Base-by-base conservation (phyloP, 2,797 vertebrate species). In the Rallus crepitans region DNA sequence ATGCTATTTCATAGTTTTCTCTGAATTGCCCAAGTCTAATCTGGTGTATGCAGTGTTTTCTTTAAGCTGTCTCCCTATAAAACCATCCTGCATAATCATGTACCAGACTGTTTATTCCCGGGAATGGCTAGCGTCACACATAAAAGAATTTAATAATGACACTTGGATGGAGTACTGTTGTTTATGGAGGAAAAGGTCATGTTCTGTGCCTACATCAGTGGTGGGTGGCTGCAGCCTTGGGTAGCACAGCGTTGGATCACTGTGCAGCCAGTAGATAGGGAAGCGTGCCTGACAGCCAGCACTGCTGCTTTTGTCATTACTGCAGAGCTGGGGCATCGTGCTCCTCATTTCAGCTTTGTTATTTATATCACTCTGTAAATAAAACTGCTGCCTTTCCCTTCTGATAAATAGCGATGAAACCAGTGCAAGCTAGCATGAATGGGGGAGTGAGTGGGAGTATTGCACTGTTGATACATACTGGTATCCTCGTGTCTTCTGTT, bases 351-450 rank as follows among this genome's bases (percentile, higher is more conserved):
- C 87, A 84, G 35, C 73, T 90, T 57, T 79, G 75, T 84, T 97
- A 96, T 95, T 97, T 96, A 91, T 93, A 94, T 87, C 76, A 11
- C 69, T 90, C 80, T 61, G 50, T 94, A 95, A 97, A 97, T 85
- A 97, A 89, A 90, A 71, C 75, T 77, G 24, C 59, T 83, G 75
- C 71, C 82, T 93, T 94, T 95, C 94, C 65, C 86, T 90, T 90
- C 90, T 80, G 87, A 95, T 91, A 85, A 93, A 83, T 39, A 70
- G 33, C 40, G 77, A 89, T 75, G 86, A 94, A 91, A 85, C 17
- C 75, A 86, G 75, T 12, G 55, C 70, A 59, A 81, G 40, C 52
- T 68, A 52, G 63, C 47, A 33, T 89, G 93, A 96, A 90, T 79
- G 71, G 42, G 31, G 30, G 42, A 92, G 48, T 27, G 72, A 96